phyloP scores from a whole-genome alignment of 2,888 invertebrate genomes.

The Caenorhabditis japonica region DNA sequence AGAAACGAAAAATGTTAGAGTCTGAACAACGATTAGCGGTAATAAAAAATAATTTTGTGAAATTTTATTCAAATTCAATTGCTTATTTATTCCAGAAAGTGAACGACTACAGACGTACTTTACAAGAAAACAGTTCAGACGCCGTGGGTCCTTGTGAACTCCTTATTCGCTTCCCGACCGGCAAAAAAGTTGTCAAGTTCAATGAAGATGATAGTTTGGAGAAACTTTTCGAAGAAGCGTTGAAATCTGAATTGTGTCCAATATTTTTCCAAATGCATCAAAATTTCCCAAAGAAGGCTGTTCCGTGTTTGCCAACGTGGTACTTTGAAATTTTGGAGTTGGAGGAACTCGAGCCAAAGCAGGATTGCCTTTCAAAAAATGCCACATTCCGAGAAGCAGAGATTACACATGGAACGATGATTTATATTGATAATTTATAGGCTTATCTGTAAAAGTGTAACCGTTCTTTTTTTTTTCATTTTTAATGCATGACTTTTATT shows the following conservation, averaged over 20 bases:
- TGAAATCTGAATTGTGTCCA: slow-evolving; percentile 38
- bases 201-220: slow-evolving; percentile 20
- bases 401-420: slow-evolving; percentile 37
- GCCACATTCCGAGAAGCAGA: slow-evolving; percentile 36
- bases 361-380: slow-evolving; percentile 22
- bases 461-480: background rate
- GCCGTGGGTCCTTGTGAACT: slow-evolving; percentile 21
- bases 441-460: slow-evolving; percentile 13
- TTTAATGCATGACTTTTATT: too few relatives aligned
- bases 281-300: slow-evolving; percentile 39
- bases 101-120: slow-evolving; percentile 7
- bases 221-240: slow-evolving; percentile 37
- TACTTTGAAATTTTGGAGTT: slow-evolving; percentile 31
- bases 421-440: slow-evolving; percentile 46
- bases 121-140: background rate
- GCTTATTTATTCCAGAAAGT: slow-evolving; percentile 26
- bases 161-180: slow-evolving; percentile 40
- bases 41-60: background rate
- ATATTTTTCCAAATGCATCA: slow-evolving; percentile 46
- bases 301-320: slow-evolving; percentile 44
- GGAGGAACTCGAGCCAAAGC: slow-evolving; percentile 46
- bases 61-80: too few relatives aligned
- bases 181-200: slow-evolving; percentile 46
- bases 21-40: slow-evolving; percentile 18
- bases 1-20: slow-evolving; percentile 13